Evolutionary conservation across 2,888 invertebrate species (phyloP), one percentile per base, ranked within the genome.

Genomic region (Eupithecia subumbrata): DNA sequence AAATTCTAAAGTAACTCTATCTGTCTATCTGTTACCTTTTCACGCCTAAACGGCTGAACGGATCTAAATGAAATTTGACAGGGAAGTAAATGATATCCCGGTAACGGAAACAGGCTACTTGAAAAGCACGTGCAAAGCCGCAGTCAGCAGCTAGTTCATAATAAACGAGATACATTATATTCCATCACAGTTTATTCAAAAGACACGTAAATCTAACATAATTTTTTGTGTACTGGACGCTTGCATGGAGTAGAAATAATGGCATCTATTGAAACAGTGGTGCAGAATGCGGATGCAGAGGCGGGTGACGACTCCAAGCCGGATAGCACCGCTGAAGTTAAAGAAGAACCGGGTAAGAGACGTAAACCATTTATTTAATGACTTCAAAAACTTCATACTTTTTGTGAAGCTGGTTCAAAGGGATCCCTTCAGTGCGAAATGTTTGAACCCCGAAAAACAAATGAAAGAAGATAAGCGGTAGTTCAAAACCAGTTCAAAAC

Each of bases 211-310:
- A 75, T 75, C 91, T 91, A 92, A 92, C 89, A 83, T 86, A 82
- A 86, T 87, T 88, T 92, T 93, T 92, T 93, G 89, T 92, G 87
- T 93, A 91, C 90, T 89, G 88, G 90, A 91, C 88, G 92, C 93
- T 92, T 89, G 89, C 92, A 87, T 91, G 92, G 93, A 92, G 90
- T 92, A 95, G 97, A 97, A 85, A 97, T 97, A 91, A 96, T 97
- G 96, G 97, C 97, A 85, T 97, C 97, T 83, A 97, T 97, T 89
- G 97, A 98, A 94, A 97, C 97, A 84, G 98, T 97, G 84, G 97
- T 97, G 78, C 97, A 97, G 83, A 97, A 97, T 81, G 96, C 96
- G 80, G 96, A 96, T 92, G 94, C 94, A 83, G 96, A 96, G 87
- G 94, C 94, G 91, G 95, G 92, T 25, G 96, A 96, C 81, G 96